Percentiles rank a stretch among this genome's conserved stretches.
phyloP scores from a whole-genome alignment of 2,888 invertebrate species.

The Temnothorax unifasciatus region DNA sequence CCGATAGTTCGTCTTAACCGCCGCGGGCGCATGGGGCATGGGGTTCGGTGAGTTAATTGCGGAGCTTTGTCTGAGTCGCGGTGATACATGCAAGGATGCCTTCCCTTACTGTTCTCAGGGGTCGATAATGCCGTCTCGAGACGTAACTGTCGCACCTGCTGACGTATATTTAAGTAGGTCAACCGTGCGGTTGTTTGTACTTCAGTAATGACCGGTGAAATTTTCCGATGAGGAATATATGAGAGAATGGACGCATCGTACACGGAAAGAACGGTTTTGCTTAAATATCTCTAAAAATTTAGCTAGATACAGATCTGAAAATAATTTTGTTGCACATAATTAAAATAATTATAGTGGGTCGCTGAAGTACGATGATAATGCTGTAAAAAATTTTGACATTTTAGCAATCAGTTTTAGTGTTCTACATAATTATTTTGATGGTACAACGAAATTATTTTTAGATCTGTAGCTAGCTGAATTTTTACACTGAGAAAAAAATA shows the following conservation, averaged over 20 bases:
- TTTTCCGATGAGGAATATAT: slow-evolving; percentile 2
- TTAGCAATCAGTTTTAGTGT: too few relatives aligned
- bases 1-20: slow-evolving; percentile 78
- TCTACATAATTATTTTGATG: too few relatives aligned
- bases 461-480: too few relatives aligned
- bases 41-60: slow-evolving; percentile 78
- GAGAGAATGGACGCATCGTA: background rate
- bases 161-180: slow-evolving; percentile 74
- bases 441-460: too few relatives aligned
- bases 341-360: too few relatives aligned
- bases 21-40: slow-evolving; percentile 76
- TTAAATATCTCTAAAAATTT: too few relatives aligned
- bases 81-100: slow-evolving; percentile 79
- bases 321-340: too few relatives aligned
- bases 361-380: too few relatives aligned
- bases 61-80: slow-evolving; percentile 79
- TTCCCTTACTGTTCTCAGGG: slow-evolving; percentile 69
- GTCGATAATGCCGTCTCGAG: slow-evolving; percentile 76
- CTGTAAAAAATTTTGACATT: too few relatives aligned
- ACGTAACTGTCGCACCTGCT: slow-evolving; percentile 74
- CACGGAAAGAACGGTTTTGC: too few relatives aligned
- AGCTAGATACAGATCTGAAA: too few relatives aligned
- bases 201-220: slow-evolving; percentile 28
- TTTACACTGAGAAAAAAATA: too few relatives aligned
- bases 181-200: slow-evolving; percentile 51